phyloP scores from a whole-genome alignment of 2,797 vertebrate genomes.

The Rhyacichthys aspro region DNA sequence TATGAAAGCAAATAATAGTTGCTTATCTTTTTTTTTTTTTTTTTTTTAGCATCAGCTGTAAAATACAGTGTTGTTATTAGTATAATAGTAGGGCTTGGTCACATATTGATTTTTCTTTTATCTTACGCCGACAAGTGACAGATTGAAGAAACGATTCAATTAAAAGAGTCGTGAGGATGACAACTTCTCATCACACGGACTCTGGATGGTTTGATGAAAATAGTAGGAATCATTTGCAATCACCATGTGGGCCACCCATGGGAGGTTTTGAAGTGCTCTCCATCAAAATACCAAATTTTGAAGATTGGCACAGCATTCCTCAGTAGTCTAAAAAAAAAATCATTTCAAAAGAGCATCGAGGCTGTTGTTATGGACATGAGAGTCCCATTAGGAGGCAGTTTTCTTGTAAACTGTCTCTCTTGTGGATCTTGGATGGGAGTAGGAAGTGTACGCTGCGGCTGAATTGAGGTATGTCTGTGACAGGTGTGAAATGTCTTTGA shows the following conservation, averaged over 20 bases:
- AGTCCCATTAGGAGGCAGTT: conserved; percentile 9
- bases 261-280: too few relatives aligned
- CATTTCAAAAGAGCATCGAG: background rate
- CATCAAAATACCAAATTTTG: too few relatives aligned
- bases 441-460: conserved; percentile 2
- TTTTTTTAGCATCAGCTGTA: conserved; percentile 14
- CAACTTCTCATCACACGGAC: background rate
- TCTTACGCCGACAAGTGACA: background rate
- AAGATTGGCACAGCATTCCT: too few relatives aligned
- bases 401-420: conserved; percentile 2
- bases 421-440: background rate
- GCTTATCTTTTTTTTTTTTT: conserved; percentile 27
- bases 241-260: too few relatives aligned
- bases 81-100: background rate
- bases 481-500: conserved; percentile 7
- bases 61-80: background rate
- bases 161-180: background rate
- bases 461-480: conserved; percentile 13
- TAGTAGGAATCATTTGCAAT: background rate
- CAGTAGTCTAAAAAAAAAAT: too few relatives aligned
- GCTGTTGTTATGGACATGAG: background rate
- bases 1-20: conserved; percentile 6
- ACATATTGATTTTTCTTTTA: background rate
- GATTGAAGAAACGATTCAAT: background rate
- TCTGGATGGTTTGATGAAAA: background rate